Conservation (phyloP, 2,797 vertebrate species). For the Karalla daura region DNA sequence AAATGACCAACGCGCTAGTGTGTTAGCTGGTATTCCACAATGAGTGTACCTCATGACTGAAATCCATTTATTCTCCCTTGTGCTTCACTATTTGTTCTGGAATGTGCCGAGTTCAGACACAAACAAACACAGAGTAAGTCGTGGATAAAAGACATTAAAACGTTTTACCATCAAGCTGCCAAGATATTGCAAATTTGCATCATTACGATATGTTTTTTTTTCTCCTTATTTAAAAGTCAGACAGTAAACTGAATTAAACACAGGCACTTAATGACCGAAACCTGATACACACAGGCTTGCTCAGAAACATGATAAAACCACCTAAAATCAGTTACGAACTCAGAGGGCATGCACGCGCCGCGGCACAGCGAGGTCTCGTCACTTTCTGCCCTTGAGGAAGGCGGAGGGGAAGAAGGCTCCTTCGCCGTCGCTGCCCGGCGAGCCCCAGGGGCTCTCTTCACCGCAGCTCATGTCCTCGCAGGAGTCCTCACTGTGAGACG, state of each 20-base stretch:
- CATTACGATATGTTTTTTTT: constrained; percentile 43
- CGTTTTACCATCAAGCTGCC: constrained; percentile 77
- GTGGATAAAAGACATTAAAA: constrained; percentile 46
- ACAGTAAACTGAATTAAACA: constrained; percentile 56
- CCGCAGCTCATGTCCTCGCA: constrained; percentile 92
- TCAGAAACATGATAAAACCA: constrained; percentile 29
- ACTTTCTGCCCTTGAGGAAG: constrained; percentile 76
- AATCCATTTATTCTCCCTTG: constrained; percentile 36
- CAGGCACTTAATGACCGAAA: constrained; percentile 69
- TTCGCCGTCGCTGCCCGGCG: constrained; percentile 87
- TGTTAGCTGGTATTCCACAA: constrained; percentile 55
- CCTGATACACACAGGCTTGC: constrained; percentile 32
- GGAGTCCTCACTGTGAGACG: constrained; percentile 89
- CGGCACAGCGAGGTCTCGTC: constrained; percentile 66
- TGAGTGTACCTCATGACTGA: constrained; percentile 27
- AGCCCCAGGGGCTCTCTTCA: constrained; percentile 91
- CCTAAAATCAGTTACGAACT: constrained; percentile 26
- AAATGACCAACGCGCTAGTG: constrained; percentile 38
- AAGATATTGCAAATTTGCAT: constrained; percentile 69
- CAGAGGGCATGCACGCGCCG: constrained; percentile 13
- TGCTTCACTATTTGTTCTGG: constrained; percentile 58
- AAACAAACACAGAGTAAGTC: constrained; percentile 62
- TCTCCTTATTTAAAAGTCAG: constrained; percentile 3
- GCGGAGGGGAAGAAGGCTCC: constrained; percentile 89
- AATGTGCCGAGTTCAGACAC: constrained; percentile 69